These are phyloP conservation scores for Ceuthmochares aereus DNA, from an alignment of 2,113 vertebrate genomes.

Conservation along the genomic window DNA sequence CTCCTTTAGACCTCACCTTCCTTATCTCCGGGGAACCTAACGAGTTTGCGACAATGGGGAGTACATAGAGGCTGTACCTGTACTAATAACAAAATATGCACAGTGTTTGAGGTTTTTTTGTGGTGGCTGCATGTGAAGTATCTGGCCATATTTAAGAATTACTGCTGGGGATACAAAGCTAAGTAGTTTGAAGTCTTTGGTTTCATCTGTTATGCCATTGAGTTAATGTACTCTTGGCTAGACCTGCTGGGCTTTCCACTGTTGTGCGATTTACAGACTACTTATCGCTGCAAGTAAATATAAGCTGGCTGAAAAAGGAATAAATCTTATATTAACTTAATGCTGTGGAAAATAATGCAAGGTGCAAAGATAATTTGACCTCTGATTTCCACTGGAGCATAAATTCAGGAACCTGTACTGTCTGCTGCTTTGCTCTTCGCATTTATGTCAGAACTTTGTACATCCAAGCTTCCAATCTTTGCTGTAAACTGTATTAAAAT, in stretches of 20 bases:
- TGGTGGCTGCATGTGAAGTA: not conserved
- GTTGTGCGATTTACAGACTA: not conserved
- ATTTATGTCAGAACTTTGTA: not conserved
- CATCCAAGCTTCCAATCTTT: not conserved
- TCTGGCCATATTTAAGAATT: not conserved
- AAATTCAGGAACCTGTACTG: not conserved
- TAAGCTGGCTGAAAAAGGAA: not conserved
- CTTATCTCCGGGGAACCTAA: not conserved
- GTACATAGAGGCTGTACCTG: not conserved
- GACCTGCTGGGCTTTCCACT: not conserved
- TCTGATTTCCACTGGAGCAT: not conserved
- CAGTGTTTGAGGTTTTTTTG: not conserved
- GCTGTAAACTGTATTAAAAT: conserved; percentile 47
- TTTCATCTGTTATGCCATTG: not conserved
- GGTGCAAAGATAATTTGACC: not conserved
- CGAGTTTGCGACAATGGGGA: not conserved
- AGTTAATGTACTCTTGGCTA: not conserved
- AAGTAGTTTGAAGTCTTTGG: not conserved
- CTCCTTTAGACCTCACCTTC: not conserved
- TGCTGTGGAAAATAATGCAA: not conserved
- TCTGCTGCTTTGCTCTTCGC: not conserved
- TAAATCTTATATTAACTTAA: not conserved
- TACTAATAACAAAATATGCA: not conserved
- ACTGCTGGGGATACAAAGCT: not conserved
- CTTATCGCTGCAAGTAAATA: not conserved